Evolutionary conservation across 2,113 vertebrate genomes (phyloP).

Genomic region (Gracilinanus agilis): DNA sequence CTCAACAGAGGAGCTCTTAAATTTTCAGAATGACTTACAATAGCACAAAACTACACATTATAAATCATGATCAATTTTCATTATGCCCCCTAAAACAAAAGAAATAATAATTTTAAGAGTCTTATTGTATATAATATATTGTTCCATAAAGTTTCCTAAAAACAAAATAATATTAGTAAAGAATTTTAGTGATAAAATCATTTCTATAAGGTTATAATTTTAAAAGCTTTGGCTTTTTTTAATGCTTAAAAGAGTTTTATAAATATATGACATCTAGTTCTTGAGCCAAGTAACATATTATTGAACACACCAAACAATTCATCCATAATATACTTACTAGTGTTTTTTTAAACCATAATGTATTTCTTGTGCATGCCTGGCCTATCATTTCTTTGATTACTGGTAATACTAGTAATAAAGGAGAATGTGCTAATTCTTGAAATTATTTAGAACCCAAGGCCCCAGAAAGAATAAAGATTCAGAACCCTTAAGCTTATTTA

Average conservation of each 20-base stretch:
- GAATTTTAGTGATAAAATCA: conserved; percentile 58
- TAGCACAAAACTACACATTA: conserved; percentile 18
- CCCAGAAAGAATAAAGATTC: conserved; percentile 48
- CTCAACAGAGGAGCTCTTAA: conserved; percentile 35
- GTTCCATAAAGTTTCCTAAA: conserved; percentile 9
- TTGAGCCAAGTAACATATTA: conserved; percentile 56
- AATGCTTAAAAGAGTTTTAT: conserved; percentile 44
- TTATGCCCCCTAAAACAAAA: conserved; percentile 56
- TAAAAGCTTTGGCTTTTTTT: conserved; percentile 5
- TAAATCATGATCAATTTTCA: conserved; percentile 51
- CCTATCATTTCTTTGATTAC: conserved; percentile 46
- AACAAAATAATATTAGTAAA: conserved; percentile 58
- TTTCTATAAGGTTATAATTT: conserved; percentile 9
- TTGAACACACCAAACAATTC: conserved; percentile 41
- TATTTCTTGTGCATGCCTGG: not conserved
- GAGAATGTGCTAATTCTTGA: conserved; percentile 50
- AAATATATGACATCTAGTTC: conserved; percentile 5
- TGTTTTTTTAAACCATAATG: not conserved
- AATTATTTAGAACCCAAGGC: conserved; percentile 37
- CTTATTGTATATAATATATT: conserved; percentile 49
- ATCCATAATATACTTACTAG: not conserved
- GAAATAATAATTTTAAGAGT: conserved; percentile 56
- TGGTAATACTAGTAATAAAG: conserved; percentile 23
- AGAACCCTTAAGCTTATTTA: conserved; percentile 43
- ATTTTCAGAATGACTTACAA: conserved; percentile 55